Evolutionary conservation across 2,888 invertebrate genomes (phyloP), one percentile per base, ranked within the genome.

Genomic region (Phymatocera aterrima): DNA sequence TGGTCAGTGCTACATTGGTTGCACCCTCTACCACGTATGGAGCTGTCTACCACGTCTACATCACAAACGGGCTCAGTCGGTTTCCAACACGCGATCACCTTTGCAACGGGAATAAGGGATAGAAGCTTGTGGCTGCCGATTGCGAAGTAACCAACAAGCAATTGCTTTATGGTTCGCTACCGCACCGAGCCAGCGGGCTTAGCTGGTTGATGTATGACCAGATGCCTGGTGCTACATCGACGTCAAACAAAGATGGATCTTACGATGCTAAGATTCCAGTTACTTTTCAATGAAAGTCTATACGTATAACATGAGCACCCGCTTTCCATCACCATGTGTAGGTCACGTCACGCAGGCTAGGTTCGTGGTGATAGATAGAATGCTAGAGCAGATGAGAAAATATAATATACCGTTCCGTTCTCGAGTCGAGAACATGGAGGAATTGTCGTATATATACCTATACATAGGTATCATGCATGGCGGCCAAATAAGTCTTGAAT

Each of bases 91-190:
- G 72, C 72, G 72, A 72, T 72, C 51, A 72, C 72, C 48, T 72
- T 34, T 34, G 72, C 72, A 21, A 72, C 10, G 48, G 37, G 31
- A 21, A 34, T 48, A 51, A 43, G 48, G 34, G 15, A 18, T 48
- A 31, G 51, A 21, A 46, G 68, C 46, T 43, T 68, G 68, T 68
- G 68, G 72, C 51, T 72, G 72, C 48, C 72, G 72, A 72, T 51
- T 10, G 72, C 72, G 72, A 51, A 51, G 51, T 72, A 72, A 51
- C 72, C 72, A 48, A 72, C 72, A 72, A n/a, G 48, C 72, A 72
- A 72, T 72, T 72, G 72, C 72, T 51, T 72, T 72, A 72, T 51
- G 72, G 72, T 72, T 72, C 43, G 72, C 72, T 72, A 72, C 72
- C 48, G 72, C 48, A 51, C 34, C 51, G n/a, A 34, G 48, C 43